Evolutionary conservation across 2,888 invertebrate genomes (phyloP).

Genomic region (Melikaiella ostensackeni): DNA sequence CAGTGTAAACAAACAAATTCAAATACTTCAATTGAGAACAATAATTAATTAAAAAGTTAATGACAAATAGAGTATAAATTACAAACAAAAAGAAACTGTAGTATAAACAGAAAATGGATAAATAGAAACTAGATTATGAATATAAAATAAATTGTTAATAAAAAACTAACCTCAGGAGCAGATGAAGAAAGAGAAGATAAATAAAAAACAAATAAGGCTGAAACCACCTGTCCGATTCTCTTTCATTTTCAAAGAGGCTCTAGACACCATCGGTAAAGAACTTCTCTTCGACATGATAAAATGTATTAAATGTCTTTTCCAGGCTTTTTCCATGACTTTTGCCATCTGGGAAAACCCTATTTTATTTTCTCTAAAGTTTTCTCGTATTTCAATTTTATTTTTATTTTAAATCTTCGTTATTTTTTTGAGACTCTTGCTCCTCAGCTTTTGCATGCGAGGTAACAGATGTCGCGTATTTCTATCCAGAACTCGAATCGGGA

Average conservation of each 20-base stretch:
- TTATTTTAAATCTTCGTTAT: not conserved
- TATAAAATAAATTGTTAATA: not conserved
- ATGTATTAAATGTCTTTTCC: not conserved
- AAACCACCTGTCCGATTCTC: conserved; percentile 37
- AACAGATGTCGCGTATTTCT: conserved; percentile 34
- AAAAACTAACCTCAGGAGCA: not conserved
- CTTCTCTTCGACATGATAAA: conserved; percentile 2
- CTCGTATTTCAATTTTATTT: not conserved
- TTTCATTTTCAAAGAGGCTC: not conserved
- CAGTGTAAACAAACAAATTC: not conserved
- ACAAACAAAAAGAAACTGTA: not conserved
- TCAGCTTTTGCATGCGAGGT: conserved; percentile 17
- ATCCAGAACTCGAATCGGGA: conserved; percentile 11
- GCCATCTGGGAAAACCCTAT: not conserved
- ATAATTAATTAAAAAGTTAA: not conserved
- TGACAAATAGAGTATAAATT: not conserved
- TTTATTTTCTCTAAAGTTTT: not conserved
- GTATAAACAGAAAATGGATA: not conserved
- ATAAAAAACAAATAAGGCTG: not conserved
- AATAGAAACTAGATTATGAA: not conserved
- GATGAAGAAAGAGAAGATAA: too few relatives aligned
- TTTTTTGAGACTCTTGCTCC: not conserved
- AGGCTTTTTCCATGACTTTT: not conserved
- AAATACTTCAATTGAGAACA: not conserved
- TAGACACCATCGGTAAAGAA: conserved; percentile 2